phyloP scores from a whole-genome alignment of 2,113 vertebrate genomes.

The Gymnarchus niloticus region DNA sequence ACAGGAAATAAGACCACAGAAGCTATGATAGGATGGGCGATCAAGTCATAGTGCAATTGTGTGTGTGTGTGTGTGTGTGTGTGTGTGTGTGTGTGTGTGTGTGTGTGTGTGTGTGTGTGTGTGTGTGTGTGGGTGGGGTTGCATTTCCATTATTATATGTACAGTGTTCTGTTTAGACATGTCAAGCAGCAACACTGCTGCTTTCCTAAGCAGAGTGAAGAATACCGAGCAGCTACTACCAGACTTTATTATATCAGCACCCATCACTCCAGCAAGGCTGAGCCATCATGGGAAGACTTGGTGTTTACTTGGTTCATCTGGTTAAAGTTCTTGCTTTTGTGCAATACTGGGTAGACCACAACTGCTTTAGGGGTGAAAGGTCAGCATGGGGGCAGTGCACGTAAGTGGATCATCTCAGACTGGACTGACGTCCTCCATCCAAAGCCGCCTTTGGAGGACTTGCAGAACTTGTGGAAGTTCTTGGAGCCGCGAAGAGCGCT shows the following conservation, averaged over 20 bases:
- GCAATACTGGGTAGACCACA: conserved; percentile 68
- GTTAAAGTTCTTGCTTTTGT: conserved; percentile 69
- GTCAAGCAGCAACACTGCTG: conserved; percentile 18
- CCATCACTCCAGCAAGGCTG: conserved; percentile 40
- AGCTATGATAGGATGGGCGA: conserved; percentile 25
- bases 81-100: conserved; percentile 28
- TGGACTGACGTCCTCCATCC: background rate
- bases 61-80: conserved; percentile 31
- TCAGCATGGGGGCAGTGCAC: background rate
- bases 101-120: conserved; percentile 13
- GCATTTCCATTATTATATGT: conserved; percentile 12
- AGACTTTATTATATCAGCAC: conserved; percentile 35
- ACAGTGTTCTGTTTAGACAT: background rate
- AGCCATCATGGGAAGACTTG: conserved; percentile 49
- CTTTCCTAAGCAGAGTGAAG: conserved; percentile 32
- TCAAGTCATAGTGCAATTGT: conserved; percentile 54
- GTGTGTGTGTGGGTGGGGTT: background rate
- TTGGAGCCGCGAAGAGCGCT: background rate
- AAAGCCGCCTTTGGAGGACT: background rate
- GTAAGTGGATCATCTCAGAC: background rate
- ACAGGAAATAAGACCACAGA: conserved; percentile 14
- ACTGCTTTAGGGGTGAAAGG: background rate
- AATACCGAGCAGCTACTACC: conserved; percentile 7
- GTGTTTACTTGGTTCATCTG: conserved; percentile 60
- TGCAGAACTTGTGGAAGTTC: background rate